Evolutionary conservation across 2,888 invertebrate species (phyloP).

Genomic region (Crepidodera aurea): DNA sequence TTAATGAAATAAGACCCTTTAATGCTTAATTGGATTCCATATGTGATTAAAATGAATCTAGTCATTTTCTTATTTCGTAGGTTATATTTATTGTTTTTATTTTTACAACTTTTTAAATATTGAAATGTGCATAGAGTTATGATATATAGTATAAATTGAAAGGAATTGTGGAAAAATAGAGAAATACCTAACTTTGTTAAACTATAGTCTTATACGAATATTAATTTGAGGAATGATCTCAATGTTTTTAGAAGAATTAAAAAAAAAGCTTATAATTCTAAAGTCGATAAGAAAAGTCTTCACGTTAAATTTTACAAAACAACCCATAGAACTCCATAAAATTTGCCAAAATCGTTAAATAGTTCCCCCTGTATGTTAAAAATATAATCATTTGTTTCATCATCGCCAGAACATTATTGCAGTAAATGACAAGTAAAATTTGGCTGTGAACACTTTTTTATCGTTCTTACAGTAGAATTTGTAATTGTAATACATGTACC

Average conservation of each 20-base stretch:
- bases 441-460: background rate
- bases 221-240: constrained; percentile 46
- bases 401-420: too few species aligned
- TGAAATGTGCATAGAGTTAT: constrained; percentile 32
- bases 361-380: too few species aligned
- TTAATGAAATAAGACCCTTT: too few species aligned
- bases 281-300: constrained; percentile 30
- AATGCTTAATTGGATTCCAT: constrained; percentile 32
- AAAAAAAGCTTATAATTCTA: constrained; percentile 40
- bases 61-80: constrained; percentile 29
- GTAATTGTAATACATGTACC: constrained; percentile 45
- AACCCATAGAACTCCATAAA: too few species aligned
- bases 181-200: constrained; percentile 38
- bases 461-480: constrained; percentile 23
- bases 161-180: constrained; percentile 40
- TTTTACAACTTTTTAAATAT: constrained; percentile 19
- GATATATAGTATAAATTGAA: constrained; percentile 40
- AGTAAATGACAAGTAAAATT: too few species aligned
- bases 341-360: too few species aligned
- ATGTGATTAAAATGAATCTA: constrained; percentile 31
- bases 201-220: constrained; percentile 34
- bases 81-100: constrained; percentile 25
- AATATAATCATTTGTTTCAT: too few species aligned
- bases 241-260: constrained; percentile 46
- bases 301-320: constrained; percentile 2